Conservation (phyloP, 2,113 vertebrate species). For the Anoura caudifer region DNA sequence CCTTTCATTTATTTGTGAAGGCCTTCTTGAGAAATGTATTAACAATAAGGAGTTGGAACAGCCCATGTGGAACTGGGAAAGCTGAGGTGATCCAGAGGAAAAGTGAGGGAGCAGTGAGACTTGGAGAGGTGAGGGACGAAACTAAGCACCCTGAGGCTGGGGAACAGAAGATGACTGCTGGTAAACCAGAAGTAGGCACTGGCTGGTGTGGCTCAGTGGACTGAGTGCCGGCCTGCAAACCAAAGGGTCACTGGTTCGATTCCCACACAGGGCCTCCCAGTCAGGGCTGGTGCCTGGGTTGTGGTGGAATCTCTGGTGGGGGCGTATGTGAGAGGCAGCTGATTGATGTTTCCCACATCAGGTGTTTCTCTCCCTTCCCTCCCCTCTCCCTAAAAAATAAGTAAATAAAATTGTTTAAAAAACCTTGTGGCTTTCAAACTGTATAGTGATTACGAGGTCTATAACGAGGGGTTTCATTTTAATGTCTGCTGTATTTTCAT, state of each 20-base stretch:
- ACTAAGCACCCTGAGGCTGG: fast-evolving
- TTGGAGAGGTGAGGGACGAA: neutral
- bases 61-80: neutral
- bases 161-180: neutral
- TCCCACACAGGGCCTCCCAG: no score
- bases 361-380: no score
- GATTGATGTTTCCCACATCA: no score
- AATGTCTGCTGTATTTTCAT: neutral
- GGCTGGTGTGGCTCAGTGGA: no score
- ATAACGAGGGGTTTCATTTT: neutral
- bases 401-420: no score
- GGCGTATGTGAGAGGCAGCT: no score
- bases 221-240: no score
- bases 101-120: neutral
- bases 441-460: neutral
- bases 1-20: neutral
- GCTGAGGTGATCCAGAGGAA: neutral
- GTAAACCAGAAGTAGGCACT: neutral
- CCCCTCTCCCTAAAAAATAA: no score
- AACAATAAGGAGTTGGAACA: neutral
- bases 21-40: neutral
- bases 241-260: no score
- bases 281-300: no score
- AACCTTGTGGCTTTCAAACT: neutral
- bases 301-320: no score